Evolutionary conservation across 2,797 vertebrate species (phyloP), one percentile per base, ranked within the genome.

Genomic region (Graptemys geographica): DNA sequence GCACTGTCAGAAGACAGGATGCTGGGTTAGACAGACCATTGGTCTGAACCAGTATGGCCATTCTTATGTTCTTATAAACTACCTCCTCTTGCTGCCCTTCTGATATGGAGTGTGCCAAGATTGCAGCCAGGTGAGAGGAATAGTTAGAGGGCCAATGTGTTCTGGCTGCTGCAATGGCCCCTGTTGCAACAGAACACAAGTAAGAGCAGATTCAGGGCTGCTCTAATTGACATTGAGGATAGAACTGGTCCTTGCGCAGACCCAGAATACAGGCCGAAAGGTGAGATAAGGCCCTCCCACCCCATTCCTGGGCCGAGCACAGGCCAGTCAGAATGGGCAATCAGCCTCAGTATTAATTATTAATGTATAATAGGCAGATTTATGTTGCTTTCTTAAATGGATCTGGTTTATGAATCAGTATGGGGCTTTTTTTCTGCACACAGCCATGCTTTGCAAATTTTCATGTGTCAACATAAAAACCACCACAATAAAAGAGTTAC

Each of bases 321-420:
- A 81, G 79, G 93, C 88, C 93, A 95, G 94, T 94, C 97, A 1
- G 81, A 88, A 96, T 96, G 94, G 97, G 96, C 94, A 96, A 95
- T 96, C 96, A 96, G 94, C 94, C 93, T 92, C 90, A 94, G 80
- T 88, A 96, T 97, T 96, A 91, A 91, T 94, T 95, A 86, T 84
- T 95, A 33, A 55, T 81, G 95, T 91, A 92, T 83, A 95, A 95
- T 90, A 93, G 87, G 89, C 86, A 80, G 94, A 84, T 89, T 95
- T 79, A 94, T 72, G 55, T 79, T 16, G 82, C 62, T 93, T 94
- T 90, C 95, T 94, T 79, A 87, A 94, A 23, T 84, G 82, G 95
- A 88, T 83, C n/a, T 84, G 92, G 95, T 95, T 95, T 86, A 94
- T 94, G 95, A 97, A 94, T 87, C 94, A 92, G 92, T 2, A 2